phyloP scores from a whole-genome alignment of 2,797 vertebrate genomes.

The Todus mexicanus region DNA sequence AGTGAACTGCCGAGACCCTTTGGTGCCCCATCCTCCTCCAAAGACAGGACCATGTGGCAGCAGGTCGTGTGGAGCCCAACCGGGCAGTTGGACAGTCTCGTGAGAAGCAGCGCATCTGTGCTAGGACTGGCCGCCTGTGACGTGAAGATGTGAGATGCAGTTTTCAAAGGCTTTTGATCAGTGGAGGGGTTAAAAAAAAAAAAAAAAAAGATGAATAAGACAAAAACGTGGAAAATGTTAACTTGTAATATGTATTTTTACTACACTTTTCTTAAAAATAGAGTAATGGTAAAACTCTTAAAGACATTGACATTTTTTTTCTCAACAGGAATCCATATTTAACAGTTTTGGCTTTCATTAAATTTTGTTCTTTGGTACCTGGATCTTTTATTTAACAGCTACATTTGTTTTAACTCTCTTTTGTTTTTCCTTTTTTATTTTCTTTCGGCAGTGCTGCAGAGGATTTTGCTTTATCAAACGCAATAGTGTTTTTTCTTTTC shows the following conservation, averaged over 20 bases:
- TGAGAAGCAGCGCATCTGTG: neutral
- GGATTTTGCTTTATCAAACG: conserved; percentile 68
- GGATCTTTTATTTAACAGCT: conserved; percentile 81
- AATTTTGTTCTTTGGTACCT: conserved; percentile 84
- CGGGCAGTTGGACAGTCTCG: neutral
- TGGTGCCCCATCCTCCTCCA: conserved; percentile 14
- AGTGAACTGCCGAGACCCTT: neutral
- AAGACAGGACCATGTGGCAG: conserved; percentile 18
- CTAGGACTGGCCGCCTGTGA: conserved; percentile 38
- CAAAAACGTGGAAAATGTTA: conserved; percentile 74
- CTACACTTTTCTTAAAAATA: conserved; percentile 86
- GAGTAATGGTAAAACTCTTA: conserved; percentile 76
- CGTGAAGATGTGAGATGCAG: conserved; percentile 32
- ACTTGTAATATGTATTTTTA: conserved; percentile 87
- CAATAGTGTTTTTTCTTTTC: conserved; percentile 57
- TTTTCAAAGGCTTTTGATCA: conserved; percentile 56
- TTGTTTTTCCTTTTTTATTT: neutral
- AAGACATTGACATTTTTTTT: conserved; percentile 81
- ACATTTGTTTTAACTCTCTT: conserved; percentile 74
- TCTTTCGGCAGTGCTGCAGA: conserved; percentile 45
- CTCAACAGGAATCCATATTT: conserved; percentile 80
- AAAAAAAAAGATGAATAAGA: conserved; percentile 31
- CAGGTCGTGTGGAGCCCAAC: neutral
- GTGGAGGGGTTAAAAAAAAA: conserved; percentile 40
- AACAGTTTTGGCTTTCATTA: conserved; percentile 83